These are phyloP conservation scores for Molossus alvarezi DNA, from an alignment of 2,797 vertebrate genomes.

Conservation along the genomic window DNA sequence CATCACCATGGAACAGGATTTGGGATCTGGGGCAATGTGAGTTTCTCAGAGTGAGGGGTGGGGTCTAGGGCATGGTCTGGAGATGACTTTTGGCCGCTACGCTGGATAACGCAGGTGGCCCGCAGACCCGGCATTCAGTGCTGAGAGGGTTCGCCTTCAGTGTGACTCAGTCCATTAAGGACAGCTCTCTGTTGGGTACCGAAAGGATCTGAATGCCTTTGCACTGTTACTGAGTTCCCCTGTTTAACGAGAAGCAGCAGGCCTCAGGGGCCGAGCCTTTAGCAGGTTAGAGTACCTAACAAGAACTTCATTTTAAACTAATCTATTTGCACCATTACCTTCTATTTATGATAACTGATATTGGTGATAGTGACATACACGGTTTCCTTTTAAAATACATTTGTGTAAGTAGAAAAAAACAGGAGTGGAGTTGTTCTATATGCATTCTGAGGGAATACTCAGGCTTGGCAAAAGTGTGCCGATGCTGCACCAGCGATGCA, in stretches of 20 bases:
- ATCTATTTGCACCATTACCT: background rate
- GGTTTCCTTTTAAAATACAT: background rate
- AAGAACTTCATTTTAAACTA: background rate
- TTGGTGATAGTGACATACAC: background rate
- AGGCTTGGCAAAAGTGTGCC: background rate
- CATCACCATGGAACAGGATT: background rate
- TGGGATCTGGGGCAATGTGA: background rate
- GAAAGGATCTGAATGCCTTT: background rate
- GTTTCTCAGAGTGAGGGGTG: background rate
- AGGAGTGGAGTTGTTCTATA: background rate
- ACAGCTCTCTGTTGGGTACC: background rate
- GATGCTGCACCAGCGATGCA: accelerated
- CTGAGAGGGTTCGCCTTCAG: accelerated
- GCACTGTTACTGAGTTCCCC: background rate
- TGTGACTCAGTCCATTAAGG: background rate
- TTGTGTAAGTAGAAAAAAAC: background rate
- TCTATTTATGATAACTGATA: background rate
- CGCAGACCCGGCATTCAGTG: accelerated
- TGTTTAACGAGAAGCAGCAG: background rate
- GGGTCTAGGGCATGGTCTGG: accelerated
- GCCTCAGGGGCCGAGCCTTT: background rate
- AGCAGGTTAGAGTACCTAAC: background rate
- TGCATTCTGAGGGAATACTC: background rate
- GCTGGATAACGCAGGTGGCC: background rate
- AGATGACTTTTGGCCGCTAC: background rate